Conservation (phyloP, 1,140 invertebrate species). For the Lerema accius region DNA sequence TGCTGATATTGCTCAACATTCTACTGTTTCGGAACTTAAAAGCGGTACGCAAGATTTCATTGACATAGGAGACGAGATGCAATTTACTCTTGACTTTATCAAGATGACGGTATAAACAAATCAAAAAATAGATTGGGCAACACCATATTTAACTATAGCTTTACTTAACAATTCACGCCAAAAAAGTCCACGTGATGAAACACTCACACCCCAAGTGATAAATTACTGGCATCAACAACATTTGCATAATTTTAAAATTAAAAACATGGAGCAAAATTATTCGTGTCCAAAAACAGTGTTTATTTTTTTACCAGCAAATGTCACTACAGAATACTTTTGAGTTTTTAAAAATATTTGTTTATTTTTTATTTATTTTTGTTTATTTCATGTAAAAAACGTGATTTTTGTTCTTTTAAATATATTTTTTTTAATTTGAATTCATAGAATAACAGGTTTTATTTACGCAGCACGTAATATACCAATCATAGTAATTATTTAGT, state of each 20-base stretch:
- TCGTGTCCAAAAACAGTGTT: slow-evolving; percentile 15
- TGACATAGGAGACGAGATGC: too few species aligned
- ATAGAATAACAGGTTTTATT: too few species aligned
- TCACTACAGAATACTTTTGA: slow-evolving; percentile 1
- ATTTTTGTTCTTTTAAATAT: too few species aligned
- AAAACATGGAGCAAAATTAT: slow-evolving; percentile 23
- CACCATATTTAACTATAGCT: slow-evolving; percentile 20
- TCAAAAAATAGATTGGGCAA: slow-evolving; percentile 33
- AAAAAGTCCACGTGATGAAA: slow-evolving; percentile 35
- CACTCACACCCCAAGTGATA: slow-evolving; percentile 36
- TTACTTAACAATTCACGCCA: slow-evolving; percentile 34
- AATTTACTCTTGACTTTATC: slow-evolving; percentile 27
- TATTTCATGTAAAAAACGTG: too few species aligned
- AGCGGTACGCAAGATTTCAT: too few species aligned
- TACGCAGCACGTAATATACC: neutral
- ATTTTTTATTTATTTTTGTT: too few species aligned
- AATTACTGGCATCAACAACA: slow-evolving; percentile 28
- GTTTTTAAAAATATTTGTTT: too few species aligned
- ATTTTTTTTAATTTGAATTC: too few species aligned
- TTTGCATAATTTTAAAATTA: slow-evolving; percentile 37
- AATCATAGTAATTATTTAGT: neutral
- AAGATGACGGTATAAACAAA: slow-evolving; percentile 32
- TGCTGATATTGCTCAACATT: too few species aligned
- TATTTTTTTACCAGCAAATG: slow-evolving; percentile 12
- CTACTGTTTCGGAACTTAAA: too few species aligned